Percentiles rank a stretch among this genome's conserved stretches.
These are phyloP conservation scores for Syrphus vitripennis DNA, from an alignment of 2,888 invertebrate genomes.

Conservation along the genomic window DNA sequence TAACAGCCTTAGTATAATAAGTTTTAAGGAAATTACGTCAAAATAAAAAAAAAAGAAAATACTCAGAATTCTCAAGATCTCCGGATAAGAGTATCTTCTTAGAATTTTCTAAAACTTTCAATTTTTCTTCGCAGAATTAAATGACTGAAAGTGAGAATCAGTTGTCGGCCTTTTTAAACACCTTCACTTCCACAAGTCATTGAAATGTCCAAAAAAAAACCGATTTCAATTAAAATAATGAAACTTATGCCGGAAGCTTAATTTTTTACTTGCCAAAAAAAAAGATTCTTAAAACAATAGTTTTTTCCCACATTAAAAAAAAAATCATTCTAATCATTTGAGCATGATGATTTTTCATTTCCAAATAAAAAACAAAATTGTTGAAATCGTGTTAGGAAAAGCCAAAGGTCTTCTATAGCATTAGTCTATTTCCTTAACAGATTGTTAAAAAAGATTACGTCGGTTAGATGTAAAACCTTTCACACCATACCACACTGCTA, in stretches of 20 bases:
- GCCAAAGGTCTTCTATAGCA: slow-evolving; percentile 11
- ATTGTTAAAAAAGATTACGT: slow-evolving; percentile 23
- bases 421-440: slow-evolving; percentile 20
- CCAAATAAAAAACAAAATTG: slow-evolving; percentile 13
- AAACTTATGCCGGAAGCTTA: not conserved
- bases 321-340: slow-evolving; percentile 22
- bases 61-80: no score
- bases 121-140: no score
- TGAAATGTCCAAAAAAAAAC: not conserved
- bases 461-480: not conserved
- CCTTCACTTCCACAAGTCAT: not conserved
- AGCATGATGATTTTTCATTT: slow-evolving; percentile 25
- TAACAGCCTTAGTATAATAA: no score
- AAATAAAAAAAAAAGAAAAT: no score
- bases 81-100: no score
- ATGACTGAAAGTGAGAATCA: not conserved
- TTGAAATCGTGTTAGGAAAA: slow-evolving; percentile 46
- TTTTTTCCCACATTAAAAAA: slow-evolving; percentile 45
- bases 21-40: no score
- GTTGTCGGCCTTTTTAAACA: not conserved
- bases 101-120: no score
- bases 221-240: not conserved
- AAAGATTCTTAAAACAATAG: not conserved
- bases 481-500: not conserved
- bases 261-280: not conserved